Evolutionary conservation across 2,888 invertebrate genomes (phyloP).

Genomic region (Stenolophus ochropezus): DNA sequence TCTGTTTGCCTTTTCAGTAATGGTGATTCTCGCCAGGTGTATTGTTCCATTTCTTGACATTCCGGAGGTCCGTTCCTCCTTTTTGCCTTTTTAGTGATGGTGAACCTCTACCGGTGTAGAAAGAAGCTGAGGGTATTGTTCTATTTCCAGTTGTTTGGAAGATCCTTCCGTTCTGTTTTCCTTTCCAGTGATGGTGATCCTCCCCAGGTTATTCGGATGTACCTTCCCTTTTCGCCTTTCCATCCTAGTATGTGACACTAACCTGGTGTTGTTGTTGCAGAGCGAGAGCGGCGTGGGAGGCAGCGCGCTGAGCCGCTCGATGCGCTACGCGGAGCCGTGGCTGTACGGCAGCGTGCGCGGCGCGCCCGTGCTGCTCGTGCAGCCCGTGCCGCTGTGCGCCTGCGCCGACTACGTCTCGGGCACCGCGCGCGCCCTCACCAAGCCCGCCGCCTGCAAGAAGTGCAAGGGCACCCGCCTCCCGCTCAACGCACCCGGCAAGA

Average conservation of each 20-base stretch:
- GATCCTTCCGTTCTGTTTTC: too few relatives aligned
- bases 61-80: too few relatives aligned
- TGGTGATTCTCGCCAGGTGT: too few relatives aligned
- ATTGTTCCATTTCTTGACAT: too few relatives aligned
- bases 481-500: slow-evolving; percentile 76
- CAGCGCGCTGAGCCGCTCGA: slow-evolving; percentile 86
- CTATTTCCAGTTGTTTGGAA: too few relatives aligned
- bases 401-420: slow-evolving; percentile 88
- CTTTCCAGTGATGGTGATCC: too few relatives aligned
- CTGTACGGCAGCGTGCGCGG: slow-evolving; percentile 85
- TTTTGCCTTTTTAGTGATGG: too few relatives aligned
- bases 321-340: slow-evolving; percentile 91
- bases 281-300: slow-evolving; percentile 75
- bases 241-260: neutral
- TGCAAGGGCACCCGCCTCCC: slow-evolving; percentile 88
- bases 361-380: slow-evolving; percentile 68
- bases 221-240: too few relatives aligned
- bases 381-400: slow-evolving; percentile 83
- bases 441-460: slow-evolving; percentile 88
- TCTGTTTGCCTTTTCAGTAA: too few relatives aligned
- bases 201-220: too few relatives aligned
- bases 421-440: slow-evolving; percentile 82
- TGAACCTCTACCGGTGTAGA: too few relatives aligned
- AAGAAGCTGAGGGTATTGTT: too few relatives aligned
- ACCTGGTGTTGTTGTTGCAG: slow-evolving; percentile 65